A percentile compares a stretch with the other conserved stretches of the same genome.
Conservation (phyloP, 2,888 invertebrate genomes). For the Acanthopleura granulata region DNA sequence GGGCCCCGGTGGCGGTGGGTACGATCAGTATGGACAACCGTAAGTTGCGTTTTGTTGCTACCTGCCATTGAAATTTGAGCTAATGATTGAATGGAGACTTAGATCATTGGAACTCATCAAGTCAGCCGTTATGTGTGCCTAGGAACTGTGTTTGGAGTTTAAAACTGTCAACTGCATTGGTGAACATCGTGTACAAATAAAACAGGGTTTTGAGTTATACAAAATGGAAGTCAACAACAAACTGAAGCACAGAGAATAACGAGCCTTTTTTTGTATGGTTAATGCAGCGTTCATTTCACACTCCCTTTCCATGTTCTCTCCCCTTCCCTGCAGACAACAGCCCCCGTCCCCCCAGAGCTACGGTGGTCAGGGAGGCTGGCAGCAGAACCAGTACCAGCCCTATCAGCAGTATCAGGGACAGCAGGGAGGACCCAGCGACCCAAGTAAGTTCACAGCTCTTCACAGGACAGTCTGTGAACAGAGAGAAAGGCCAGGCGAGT, state of each 20-base stretch:
- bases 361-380: conserved; percentile 32
- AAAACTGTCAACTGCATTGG: no score
- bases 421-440: conserved; percentile 31
- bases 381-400: conserved; percentile 39
- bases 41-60: conserved; percentile 28
- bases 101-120: no score
- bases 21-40: conserved; percentile 50
- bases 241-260: no score
- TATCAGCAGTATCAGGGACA: conserved; percentile 35
- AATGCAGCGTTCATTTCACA: no score
- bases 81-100: no score
- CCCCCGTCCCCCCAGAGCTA: conserved; percentile 52
- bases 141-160: no score
- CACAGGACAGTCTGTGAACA: conserved; percentile 18
- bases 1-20: conserved; percentile 74
- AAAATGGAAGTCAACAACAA: no score
- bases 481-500: not conserved
- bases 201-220: no score
- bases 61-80: not conserved
- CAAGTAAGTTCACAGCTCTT: conserved; percentile 31
- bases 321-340: conserved; percentile 44
- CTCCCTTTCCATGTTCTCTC: no score
- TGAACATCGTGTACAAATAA: no score
- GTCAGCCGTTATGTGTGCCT: no score
- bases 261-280: no score